Conservation (phyloP, 2,797 vertebrate species). For the Meda fulgida region DNA sequence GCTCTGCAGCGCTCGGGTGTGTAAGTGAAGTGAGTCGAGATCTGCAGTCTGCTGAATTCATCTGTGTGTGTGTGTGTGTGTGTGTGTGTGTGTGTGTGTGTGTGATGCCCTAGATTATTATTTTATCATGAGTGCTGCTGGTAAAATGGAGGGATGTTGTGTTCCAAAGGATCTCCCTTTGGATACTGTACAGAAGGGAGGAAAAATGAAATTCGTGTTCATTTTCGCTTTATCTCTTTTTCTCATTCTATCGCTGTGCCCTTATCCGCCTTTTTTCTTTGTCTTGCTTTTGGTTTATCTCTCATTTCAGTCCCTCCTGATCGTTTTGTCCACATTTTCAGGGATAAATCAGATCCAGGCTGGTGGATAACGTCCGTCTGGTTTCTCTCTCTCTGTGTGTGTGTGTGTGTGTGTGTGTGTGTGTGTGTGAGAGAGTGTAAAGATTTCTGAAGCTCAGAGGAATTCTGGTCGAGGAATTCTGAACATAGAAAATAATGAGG, state of each 20-base stretch:
- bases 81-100: constrained; percentile 28
- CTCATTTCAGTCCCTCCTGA: constrained; percentile 26
- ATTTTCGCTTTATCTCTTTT: constrained; percentile 39
- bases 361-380: constrained; percentile 16
- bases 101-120: constrained; percentile 79
- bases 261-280: not conserved
- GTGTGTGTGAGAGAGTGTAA: not conserved
- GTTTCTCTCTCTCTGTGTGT: not conserved
- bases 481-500: constrained; percentile 27
- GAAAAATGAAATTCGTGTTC: constrained; percentile 38
- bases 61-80: constrained; percentile 23
- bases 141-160: constrained; percentile 64
- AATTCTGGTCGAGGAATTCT: constrained; percentile 14
- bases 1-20: constrained; percentile 50
- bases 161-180: constrained; percentile 71
- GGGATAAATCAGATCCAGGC: constrained; percentile 14
- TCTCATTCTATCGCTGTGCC: constrained; percentile 11
- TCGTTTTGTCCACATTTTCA: constrained; percentile 26
- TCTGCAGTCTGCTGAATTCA: constrained; percentile 39
- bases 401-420: not conserved
- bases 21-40: constrained; percentile 22
- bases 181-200: constrained; percentile 53
- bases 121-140: constrained; percentile 72
- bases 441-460: constrained; percentile 33
- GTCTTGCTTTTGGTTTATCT: constrained; percentile 17